Evolutionary conservation across 2,888 invertebrate species (phyloP), one percentile per base, ranked within the genome.

Genomic region (Harpagoxenus sublaevis): DNA sequence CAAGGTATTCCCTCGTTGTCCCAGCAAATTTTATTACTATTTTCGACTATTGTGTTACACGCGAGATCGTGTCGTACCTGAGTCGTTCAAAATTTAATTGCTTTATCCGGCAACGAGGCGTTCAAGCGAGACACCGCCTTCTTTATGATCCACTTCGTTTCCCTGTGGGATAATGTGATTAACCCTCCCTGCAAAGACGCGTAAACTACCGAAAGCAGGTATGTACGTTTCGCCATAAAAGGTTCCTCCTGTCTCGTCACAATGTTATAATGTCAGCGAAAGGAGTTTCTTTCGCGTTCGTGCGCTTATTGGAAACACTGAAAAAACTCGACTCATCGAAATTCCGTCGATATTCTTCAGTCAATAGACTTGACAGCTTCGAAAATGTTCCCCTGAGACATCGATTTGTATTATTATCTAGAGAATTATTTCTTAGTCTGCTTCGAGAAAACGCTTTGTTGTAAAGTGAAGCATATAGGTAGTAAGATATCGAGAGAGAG

Each of bases 61-160:
- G 12, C 53, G n/a, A 8, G 48, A 35, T 60, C 23, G 35, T 55
- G 23, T 18, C 35, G 48, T 51, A 71, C 28, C 18, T 65, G 35
- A 60, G 51, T 71, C 79, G 71, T 70, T 71, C 35, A 62, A 81
- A 81, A 81, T 60, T 81, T 81, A 42, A 71, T 60, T 70, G 70
- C 79, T 71, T 81, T 81, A 81, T 62, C 60, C 48, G 10, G 28
- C 71, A 81, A 48, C 60, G 66, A n/a, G 51, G 79, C 79, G 79
- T 81, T 81, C 79, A 51, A 60, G 71, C 79, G 70, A 70, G 35
- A 71, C 71, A 81, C 70, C 35, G 15, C 18, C 70, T 71, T 79
- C 71, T 81, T 81, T 81, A 81, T 28, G 60, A 81, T 71, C 57
- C 71, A 71, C 71, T 81, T 81, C 48, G 48, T 71, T 81, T 71